Conservation (phyloP, 2,797 vertebrate species). For the Neopelma chrysocephalum region DNA sequence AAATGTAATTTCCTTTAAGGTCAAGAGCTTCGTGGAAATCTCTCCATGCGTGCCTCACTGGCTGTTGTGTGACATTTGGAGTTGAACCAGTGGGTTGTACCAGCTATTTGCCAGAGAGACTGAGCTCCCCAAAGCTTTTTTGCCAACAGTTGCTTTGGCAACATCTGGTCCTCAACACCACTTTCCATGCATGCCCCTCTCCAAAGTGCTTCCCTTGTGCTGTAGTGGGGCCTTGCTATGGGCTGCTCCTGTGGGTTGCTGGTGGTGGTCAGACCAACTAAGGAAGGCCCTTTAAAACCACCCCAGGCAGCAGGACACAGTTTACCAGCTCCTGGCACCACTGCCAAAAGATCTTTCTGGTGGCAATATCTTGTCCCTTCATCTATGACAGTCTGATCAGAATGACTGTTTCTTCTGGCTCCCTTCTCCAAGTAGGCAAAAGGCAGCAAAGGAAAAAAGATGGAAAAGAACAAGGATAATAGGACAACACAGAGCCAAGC, state of each 20-base stretch:
- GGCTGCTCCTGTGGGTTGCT: background rate
- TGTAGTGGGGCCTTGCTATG: background rate
- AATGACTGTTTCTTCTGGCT: background rate
- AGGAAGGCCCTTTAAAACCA: background rate
- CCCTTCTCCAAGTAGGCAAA: background rate
- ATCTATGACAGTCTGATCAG: background rate
- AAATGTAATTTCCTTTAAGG: background rate
- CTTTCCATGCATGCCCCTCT: background rate
- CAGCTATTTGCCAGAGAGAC: background rate
- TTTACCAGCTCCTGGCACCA: background rate
- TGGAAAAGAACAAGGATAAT: background rate
- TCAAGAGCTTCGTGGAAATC: background rate
- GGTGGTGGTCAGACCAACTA: background rate
- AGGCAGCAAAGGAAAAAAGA: background rate
- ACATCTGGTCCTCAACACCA: background rate
- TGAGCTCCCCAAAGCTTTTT: background rate
- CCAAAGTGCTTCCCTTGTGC: background rate
- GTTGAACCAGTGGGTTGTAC: background rate
- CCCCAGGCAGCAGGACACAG: background rate
- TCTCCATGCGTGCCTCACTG: fast-evolving
- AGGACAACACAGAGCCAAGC: background rate
- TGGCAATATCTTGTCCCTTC: background rate
- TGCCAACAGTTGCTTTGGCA: background rate
- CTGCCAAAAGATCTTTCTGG: background rate
- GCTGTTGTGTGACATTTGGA: background rate